A percentile compares a stretch with the other conserved stretches of the same genome.
These are phyloP conservation scores for Nestor notabilis DNA, from an alignment of 2,113 vertebrate species.

Conservation along the genomic window DNA sequence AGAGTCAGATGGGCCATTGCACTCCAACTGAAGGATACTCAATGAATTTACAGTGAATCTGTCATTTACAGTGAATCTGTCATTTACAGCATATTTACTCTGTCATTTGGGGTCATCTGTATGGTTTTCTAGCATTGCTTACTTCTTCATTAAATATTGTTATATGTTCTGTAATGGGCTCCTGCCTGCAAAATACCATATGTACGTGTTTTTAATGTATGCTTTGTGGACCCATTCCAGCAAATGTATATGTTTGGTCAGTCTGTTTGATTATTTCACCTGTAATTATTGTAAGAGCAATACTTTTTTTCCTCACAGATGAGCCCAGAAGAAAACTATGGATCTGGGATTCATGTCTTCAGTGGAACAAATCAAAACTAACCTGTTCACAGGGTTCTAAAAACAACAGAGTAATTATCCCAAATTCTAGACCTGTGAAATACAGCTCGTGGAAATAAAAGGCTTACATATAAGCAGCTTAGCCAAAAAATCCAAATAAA, in stretches of 20 bases:
- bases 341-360: not conserved
- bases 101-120: not conserved
- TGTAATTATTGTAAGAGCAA: not conserved
- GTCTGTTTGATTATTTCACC: not conserved
- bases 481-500: not conserved
- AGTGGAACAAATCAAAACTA: not conserved
- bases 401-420: not conserved
- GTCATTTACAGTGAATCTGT: too few relatives aligned
- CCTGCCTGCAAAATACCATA: not conserved
- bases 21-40: not conserved
- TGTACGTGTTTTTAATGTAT: not conserved
- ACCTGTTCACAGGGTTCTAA: not conserved
- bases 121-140: not conserved
- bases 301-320: not conserved
- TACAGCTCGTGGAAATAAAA: not conserved
- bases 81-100: not conserved
- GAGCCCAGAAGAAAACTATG: not conserved
- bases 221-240: accelerated
- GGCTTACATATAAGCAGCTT: not conserved
- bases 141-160: not conserved
- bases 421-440: not conserved
- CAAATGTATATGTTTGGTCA: not conserved
- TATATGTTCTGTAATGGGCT: not conserved
- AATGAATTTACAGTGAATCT: not conserved
- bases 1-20: not conserved